These are phyloP conservation scores for Acanthacorydalis orientalis DNA, from an alignment of 2,888 invertebrate species.

Conservation along the genomic window DNA sequence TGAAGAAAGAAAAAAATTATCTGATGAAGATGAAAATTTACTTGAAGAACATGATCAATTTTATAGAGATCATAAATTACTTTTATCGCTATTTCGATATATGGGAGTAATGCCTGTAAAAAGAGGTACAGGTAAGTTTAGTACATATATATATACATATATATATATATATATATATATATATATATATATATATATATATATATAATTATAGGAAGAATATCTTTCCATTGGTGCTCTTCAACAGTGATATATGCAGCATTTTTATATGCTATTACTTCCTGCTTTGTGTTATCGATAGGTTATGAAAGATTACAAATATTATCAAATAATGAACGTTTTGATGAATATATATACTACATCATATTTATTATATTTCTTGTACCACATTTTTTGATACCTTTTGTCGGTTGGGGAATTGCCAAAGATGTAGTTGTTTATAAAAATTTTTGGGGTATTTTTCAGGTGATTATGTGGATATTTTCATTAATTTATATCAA, in stretches of 20 bases:
- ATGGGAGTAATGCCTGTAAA: slow-evolving; percentile 48
- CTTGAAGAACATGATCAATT: slow-evolving; percentile 47
- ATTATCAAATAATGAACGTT: slow-evolving; percentile 37
- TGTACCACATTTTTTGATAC: slow-evolving; percentile 53
- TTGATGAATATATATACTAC: slow-evolving; percentile 54
- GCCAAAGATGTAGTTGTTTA: slow-evolving; percentile 49
- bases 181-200: too few relatives aligned
- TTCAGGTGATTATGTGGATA: slow-evolving; percentile 27
- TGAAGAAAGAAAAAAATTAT: slow-evolving; percentile 28
- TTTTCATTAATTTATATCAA: background rate
- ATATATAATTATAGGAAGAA: slow-evolving; percentile 26
- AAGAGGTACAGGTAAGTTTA: slow-evolving; percentile 18
- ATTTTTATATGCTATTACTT: slow-evolving; percentile 40
- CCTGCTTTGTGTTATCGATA: slow-evolving; percentile 37
- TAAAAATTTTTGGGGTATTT: slow-evolving; percentile 49
- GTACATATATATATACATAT: background rate
- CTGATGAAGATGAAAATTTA: slow-evolving; percentile 38
- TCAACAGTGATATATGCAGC: slow-evolving; percentile 46
- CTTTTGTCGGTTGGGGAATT: slow-evolving; percentile 53
- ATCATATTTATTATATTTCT: slow-evolving; percentile 47
- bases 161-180: too few relatives aligned
- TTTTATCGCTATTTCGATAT: slow-evolving; percentile 40
- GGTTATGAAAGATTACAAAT: slow-evolving; percentile 44
- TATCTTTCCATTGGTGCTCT: slow-evolving; percentile 48
- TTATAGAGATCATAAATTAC: slow-evolving; percentile 47